Base-by-base conservation (phyloP, 2,113 vertebrate species). In the Microtus oregoni region DNA sequence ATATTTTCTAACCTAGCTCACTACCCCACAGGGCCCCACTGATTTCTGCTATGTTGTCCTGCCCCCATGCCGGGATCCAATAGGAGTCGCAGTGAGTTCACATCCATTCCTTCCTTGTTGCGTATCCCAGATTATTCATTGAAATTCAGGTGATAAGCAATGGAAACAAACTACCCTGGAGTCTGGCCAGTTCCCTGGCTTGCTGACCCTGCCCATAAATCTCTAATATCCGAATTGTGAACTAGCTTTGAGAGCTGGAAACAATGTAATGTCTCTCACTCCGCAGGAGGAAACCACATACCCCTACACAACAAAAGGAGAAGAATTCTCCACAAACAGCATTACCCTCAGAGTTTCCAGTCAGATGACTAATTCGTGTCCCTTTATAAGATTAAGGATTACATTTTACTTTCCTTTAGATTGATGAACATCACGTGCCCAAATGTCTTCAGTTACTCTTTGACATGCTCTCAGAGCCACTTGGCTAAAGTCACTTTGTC, bases 101-200 rank as follows among this genome's bases (percentile, higher is more conserved):
- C 76, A 81, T 95, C 93, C 90, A 85, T 90, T 92, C 41, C 86
- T 92, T 92, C 79, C 50, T 94, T 79, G 94, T 92, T 11, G 82
- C 89, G 92, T 87, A 75, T 32, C 44, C 50, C 41, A 83, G 35
- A 24, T 20, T 89, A 65, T 83, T 96, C 91, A 83, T 11, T 20
- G 81, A 97, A 95, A 96, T 94, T 86, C 63, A 86, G 93, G 70
- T 75, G 92, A 97, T 96, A 95, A 98, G 95, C 75, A 94, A 97
- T 93, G 78, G 86, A 97, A 96, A 94, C 82, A 96, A 96, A 97
- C 83, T 85, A 30, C 86, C 44, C 77, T 82, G 41, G 89, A 85
- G 95, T 96, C 65, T 95, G 30, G 73, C 77, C 96, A 73, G 47
- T 65, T 86, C 61, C 82, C 44, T 41, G 44, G n/a, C 44, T 96